phyloP scores from a whole-genome alignment of 2,888 invertebrate genomes.

The Lymantria monacha region DNA sequence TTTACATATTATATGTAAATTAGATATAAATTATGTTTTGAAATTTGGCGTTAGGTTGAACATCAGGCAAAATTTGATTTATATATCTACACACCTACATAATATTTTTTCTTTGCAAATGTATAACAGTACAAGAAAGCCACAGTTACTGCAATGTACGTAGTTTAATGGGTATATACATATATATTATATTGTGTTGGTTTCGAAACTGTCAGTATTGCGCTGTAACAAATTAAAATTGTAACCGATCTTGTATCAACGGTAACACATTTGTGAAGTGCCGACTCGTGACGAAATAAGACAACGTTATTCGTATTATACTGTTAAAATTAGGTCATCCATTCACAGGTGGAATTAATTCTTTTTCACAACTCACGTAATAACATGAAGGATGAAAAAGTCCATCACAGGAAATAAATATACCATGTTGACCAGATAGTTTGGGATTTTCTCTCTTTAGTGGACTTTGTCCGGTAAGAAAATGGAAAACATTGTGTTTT shows the following conservation, averaged over 20 bases:
- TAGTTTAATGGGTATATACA: too few relatives aligned
- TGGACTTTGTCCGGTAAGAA: too few relatives aligned
- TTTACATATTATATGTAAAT: too few relatives aligned
- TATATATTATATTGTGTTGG: background rate
- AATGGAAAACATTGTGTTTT: background rate
- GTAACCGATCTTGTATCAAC: constrained; percentile 19
- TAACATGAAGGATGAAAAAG: too few relatives aligned
- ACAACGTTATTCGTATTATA: constrained; percentile 23
- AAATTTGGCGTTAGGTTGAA: too few relatives aligned
- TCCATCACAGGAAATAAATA: too few relatives aligned
- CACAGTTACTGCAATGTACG: background rate
- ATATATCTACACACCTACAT: too few relatives aligned
- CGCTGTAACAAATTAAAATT: constrained; percentile 16
- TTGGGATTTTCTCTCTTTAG: too few relatives aligned
- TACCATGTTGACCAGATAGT: background rate
- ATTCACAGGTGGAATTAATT: background rate
- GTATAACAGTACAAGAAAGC: too few relatives aligned
- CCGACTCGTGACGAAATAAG: constrained; percentile 21
- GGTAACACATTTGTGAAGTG: constrained; percentile 16
- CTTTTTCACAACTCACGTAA: too few relatives aligned
- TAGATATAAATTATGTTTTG: too few relatives aligned
- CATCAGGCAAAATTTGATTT: too few relatives aligned
- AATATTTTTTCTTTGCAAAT: background rate
- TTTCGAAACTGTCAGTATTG: constrained; percentile 14
- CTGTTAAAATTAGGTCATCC: constrained; percentile 29